These are phyloP conservation scores for Synchiropus splendidus DNA, from an alignment of 2,113 vertebrate genomes.

Conservation along the genomic window DNA sequence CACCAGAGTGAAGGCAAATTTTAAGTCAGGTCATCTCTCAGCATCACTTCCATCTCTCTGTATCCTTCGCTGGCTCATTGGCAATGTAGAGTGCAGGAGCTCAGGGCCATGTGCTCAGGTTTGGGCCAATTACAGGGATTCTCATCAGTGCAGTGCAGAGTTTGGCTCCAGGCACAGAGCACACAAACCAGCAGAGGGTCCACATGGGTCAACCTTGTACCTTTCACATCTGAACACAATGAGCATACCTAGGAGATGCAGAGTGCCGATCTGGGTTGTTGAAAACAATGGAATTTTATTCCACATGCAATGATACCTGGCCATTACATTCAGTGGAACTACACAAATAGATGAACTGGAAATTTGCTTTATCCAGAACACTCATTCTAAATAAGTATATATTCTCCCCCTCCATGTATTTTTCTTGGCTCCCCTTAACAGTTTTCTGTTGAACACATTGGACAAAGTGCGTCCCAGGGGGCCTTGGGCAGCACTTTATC, in stretches of 20 bases:
- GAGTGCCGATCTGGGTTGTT: no score
- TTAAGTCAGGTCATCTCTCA: constrained; percentile 41
- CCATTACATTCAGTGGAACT: no score
- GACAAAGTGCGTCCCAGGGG: no score
- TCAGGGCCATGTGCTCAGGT: constrained; percentile 54
- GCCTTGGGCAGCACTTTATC: no score
- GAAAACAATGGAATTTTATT: no score
- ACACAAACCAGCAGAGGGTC: constrained; percentile 51
- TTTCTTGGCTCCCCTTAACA: no score
- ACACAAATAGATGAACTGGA: no score
- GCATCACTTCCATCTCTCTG: constrained; percentile 31
- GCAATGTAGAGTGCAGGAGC: constrained; percentile 51
- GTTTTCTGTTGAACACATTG: no score
- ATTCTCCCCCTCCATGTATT: no score
- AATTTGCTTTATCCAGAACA: no score
- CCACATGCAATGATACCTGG: no score
- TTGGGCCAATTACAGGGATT: constrained; percentile 67
- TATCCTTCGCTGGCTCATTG: constrained; percentile 49
- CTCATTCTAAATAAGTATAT: no score
- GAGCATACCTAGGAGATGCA: constrained; percentile 51
- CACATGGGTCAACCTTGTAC: constrained; percentile 48
- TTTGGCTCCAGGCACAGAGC: constrained; percentile 49
- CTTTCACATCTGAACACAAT: constrained; percentile 52
- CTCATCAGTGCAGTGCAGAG: constrained; percentile 56
- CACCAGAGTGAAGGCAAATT: constrained; percentile 21